phyloP scores from a whole-genome alignment of 2,888 invertebrate genomes.

The Drosophila meridiana region DNA sequence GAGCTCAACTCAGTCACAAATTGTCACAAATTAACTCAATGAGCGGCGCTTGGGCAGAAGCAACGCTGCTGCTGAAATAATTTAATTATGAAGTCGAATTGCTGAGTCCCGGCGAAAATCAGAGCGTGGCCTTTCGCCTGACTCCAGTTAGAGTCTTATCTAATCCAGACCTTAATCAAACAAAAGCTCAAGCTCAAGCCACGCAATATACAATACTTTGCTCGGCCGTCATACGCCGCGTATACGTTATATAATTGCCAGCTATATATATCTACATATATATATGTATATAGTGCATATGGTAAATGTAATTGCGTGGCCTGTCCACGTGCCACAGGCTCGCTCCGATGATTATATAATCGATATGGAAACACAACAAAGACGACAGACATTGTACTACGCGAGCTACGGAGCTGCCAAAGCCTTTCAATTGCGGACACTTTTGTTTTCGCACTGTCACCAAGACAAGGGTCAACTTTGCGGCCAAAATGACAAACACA shows the following conservation, averaged over 20 bases:
- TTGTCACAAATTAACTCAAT: conserved; percentile 76
- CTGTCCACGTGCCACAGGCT: conserved; percentile 54
- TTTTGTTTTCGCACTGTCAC: conserved; percentile 38
- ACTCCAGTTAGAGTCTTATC: neutral
- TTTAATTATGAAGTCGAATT: conserved; percentile 64
- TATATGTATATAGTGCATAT: neutral
- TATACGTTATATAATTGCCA: conserved; percentile 57
- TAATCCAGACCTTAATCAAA: conserved; percentile 3
- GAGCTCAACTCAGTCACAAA: conserved; percentile 58
- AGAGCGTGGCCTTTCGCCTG: neutral
- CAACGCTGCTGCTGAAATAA: conserved; percentile 63
- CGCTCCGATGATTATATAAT: conserved; percentile 68
- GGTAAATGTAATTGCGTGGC: conserved; percentile 51
- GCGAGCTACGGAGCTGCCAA: conserved; percentile 13
- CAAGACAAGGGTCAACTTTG: conserved; percentile 46
- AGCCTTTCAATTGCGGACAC: conserved; percentile 42
- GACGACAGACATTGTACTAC: neutral
- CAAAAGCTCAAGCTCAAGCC: neutral
- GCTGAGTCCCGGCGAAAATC: neutral
- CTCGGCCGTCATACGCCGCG: conserved; percentile 27
- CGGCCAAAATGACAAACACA: conserved; percentile 36
- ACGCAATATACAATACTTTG: neutral
- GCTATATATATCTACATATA: conserved; percentile 4
- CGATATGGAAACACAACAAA: conserved; percentile 51
- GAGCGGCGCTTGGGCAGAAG: conserved; percentile 55